Conservation (phyloP, 2,113 vertebrate genomes). For the Corythoichthys haematopterus region DNA sequence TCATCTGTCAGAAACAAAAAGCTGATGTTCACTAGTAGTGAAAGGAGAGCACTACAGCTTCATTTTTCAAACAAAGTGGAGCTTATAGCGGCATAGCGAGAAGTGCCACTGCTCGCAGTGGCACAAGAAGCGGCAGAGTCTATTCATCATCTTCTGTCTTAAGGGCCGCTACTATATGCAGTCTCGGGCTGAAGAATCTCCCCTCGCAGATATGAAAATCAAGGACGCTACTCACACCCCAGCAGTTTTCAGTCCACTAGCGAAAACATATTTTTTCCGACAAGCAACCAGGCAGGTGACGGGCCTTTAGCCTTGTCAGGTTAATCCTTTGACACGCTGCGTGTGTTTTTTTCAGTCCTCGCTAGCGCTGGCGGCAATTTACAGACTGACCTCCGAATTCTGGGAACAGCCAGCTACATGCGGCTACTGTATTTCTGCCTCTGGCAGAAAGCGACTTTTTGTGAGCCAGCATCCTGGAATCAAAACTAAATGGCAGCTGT, state of each 20-base stretch:
- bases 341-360: not conserved
- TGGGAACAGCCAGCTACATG: not conserved
- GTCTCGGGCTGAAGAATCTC: constrained; percentile 23
- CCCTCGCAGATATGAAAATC: constrained; percentile 35
- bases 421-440: not conserved
- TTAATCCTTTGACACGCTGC: constrained; percentile 29
- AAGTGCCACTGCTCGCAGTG: constrained; percentile 13
- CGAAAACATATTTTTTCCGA: not conserved
- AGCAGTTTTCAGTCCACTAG: constrained; percentile 12
- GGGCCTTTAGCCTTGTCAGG: constrained; percentile 16
- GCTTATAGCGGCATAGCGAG: constrained; percentile 34
- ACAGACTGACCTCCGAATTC: constrained; percentile 2
- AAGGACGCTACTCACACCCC: constrained; percentile 29
- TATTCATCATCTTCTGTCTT: constrained; percentile 47
- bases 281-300: not conserved
- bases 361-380: not conserved
- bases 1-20: constrained; percentile 20
- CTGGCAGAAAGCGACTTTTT: not conserved
- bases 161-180: constrained; percentile 14
- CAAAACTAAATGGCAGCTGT: not conserved
- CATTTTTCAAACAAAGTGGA: constrained; percentile 43
- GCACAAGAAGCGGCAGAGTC: constrained; percentile 20
- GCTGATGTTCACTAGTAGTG: constrained; percentile 8
- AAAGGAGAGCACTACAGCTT: constrained; percentile 20
- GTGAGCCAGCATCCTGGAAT: not conserved